Evolutionary conservation across 2,888 invertebrate species (phyloP), one percentile per base, ranked within the genome.

Genomic region (Pedicia rivosa): DNA sequence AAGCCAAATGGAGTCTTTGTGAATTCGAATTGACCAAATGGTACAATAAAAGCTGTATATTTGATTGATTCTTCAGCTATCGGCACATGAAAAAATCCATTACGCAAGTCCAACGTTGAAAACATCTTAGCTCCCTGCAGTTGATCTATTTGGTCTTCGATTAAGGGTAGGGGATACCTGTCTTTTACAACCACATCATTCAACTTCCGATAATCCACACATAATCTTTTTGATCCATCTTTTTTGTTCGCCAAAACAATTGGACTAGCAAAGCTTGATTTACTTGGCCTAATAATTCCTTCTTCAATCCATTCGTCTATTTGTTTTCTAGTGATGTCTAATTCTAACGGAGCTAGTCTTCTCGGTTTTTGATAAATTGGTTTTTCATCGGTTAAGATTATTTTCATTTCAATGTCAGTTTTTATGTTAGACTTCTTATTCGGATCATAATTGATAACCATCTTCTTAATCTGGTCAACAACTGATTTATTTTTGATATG

Each of bases 301-400:
- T 43, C 37, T 17, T 38, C 20, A 2, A 39, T 16, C 38, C 40
- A 40, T 36, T 16, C 26, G n/a, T 37, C 16, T 12, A 56, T 42
- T 42, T 49, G 47, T 4, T 38, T 34, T 12, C 51, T 43, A 1
- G 54, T 48, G 27, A 42, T 41, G 4, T 40, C 29, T 15, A 43
- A 47, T 30, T 53, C 50, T 4, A 15, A 7, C 1, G 35, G 36
- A 0, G 50, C 37, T 15, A 54, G 39, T 20, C 51, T 35, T 25
- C 52, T 39, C 1, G 50, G 47, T 20, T 42, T 30, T 20, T 46
- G 41, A 10, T 43, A 46, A 1, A 54, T 47, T 0, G 53, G 53
- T 7, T 39, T 38, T 1, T 53, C 49, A 24, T 52, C 49, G 26
- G 42, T 47, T n/a, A 55, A 17, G 19, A 54, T 29, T 9, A 53